These are phyloP conservation scores for Epistrophe eligans DNA, from an alignment of 2,888 invertebrate species.

Conservation along the genomic window DNA sequence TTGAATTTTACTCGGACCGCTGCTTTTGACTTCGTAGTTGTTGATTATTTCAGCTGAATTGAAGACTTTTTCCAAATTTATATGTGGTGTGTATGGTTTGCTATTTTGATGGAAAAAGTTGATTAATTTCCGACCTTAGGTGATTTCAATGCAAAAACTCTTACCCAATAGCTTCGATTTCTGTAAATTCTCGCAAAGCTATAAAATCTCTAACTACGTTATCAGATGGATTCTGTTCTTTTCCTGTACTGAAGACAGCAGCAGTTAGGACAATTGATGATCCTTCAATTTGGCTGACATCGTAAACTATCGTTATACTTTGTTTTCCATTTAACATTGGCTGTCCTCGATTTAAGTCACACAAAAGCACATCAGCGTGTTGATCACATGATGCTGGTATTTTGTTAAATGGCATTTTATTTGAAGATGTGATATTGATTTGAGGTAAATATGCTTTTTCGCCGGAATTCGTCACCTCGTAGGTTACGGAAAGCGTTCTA, in stretches of 20 bases:
- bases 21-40: conserved; percentile 82
- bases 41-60: conserved; percentile 80
- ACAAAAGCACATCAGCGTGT: conserved; percentile 79
- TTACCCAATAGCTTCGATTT: conserved; percentile 83
- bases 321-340: conserved; percentile 80
- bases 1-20: conserved; percentile 83
- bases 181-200: conserved; percentile 81
- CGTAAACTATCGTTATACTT: conserved; percentile 80
- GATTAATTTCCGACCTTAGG: too few relatives aligned
- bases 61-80: conserved; percentile 81
- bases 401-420: conserved; percentile 81
- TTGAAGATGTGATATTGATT: conserved; percentile 84
- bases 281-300: conserved; percentile 81
- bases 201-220: conserved; percentile 80
- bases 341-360: conserved; percentile 81
- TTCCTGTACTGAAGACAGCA: conserved; percentile 82
- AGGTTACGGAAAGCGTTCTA: conserved; percentile 80
- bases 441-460: conserved; percentile 85
- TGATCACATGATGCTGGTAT: conserved; percentile 81
- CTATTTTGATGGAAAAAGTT: conserved; percentile 72
- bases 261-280: conserved; percentile 80
- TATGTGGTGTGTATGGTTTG: conserved; percentile 79
- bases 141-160: conserved; percentile 28
- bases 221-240: conserved; percentile 80
- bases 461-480: conserved; percentile 83